phyloP scores from a whole-genome alignment of 2,113 vertebrate genomes.

The Lepidothrix coronata region DNA sequence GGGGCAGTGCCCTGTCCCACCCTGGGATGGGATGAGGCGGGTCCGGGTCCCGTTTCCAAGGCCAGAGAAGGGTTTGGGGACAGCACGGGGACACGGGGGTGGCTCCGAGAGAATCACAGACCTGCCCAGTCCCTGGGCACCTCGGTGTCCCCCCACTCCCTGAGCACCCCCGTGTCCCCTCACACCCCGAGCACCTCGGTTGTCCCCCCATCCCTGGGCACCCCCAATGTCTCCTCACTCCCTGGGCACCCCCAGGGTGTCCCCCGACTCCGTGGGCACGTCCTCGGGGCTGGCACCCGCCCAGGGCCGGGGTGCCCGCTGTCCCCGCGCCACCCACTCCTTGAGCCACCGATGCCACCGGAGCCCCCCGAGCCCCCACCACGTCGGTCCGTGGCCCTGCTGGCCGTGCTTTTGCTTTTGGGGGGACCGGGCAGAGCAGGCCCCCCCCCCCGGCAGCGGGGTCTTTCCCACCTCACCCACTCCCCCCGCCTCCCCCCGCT shows the following conservation, averaged over 20 bases:
- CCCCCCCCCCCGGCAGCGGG: not conserved
- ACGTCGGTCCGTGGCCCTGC: not conserved
- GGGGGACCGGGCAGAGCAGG: not conserved
- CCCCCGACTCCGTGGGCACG: not conserved
- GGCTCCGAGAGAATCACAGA: not conserved
- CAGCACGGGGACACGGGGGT: not conserved
- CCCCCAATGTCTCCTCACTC: not conserved
- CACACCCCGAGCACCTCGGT: no score
- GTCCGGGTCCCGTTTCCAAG: not conserved
- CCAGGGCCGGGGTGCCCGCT: not conserved
- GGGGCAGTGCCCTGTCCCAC: not conserved
- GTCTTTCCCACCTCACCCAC: not conserved
- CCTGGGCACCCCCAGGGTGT: no score
- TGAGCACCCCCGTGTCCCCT: not conserved
- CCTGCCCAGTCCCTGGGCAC: not conserved
- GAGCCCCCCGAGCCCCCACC: not conserved
- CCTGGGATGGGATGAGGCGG: not conserved
- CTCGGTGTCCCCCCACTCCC: fast-evolving
- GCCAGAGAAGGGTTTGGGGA: not conserved
- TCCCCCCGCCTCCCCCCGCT: not conserved
- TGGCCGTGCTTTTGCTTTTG: not conserved
- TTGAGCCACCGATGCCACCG: not conserved
- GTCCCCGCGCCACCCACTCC: not conserved
- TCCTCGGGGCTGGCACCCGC: not conserved
- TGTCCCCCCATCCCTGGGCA: not conserved